Evolutionary conservation across 2,797 vertebrate genomes (phyloP), one percentile per base, ranked within the genome.

Genomic region (Rhabdophis nuchalis): DNA sequence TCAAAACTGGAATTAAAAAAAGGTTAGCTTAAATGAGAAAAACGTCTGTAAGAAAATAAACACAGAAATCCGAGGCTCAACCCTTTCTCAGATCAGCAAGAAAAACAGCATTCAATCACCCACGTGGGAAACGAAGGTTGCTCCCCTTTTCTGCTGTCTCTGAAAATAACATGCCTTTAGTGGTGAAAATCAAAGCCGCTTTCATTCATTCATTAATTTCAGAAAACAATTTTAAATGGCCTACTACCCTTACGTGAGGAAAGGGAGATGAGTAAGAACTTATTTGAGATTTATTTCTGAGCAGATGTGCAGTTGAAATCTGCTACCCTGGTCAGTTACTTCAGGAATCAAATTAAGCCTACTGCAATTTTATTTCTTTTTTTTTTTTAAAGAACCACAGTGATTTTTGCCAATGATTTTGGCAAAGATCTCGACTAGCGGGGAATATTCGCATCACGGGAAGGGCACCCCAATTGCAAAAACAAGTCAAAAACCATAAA

Each of bases 41-140:
- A 98, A 97, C 97, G 97, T 97, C 96, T 98, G 97, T 95, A 97
- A 96, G 96, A 97, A 98, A 98, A 98, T 97, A 98, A 98, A 98
- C 97, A 98, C 32, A 95, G 98, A 97, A 98, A 98, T 96, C 95
- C 94, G 97, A 98, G 94, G 95, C 98, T 97, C 97, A 96, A 97
- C 97, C 97, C 97, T 96, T 97, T 97, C 97, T 96, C 95, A 91
- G 52, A 96, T 94, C 96, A 97, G 97, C 91, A 97, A 97, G 97
- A 95, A 97, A 97, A 98, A 97, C 97, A 98, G 95, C 95, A 92
- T 96, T 98, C 98, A 98, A 97, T 97, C 97, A 98, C 95, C 96
- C 97, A 98, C 96, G 96, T 97, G 97, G 97, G 97, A 97, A 97
- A 96, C 20, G 61, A 93, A 92, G 88, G 93, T 94, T 92, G 91